Evolutionary conservation across 2,797 vertebrate species (phyloP).

Genomic region (Lacerta agilis): DNA sequence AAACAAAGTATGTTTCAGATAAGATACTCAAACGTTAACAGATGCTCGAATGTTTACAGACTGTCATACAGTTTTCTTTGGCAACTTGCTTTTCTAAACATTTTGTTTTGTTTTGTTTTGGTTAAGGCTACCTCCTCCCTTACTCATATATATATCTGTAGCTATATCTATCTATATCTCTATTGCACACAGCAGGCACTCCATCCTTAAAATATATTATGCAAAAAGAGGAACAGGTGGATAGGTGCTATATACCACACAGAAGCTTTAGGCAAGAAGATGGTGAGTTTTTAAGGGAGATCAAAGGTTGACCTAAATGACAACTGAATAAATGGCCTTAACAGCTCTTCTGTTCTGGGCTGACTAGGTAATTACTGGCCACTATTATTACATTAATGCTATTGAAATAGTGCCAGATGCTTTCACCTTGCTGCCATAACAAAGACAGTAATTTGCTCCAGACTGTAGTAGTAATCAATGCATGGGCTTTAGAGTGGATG

Average conservation of each 20-base stretch:
- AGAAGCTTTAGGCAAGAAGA: neutral
- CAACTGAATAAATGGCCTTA: neutral
- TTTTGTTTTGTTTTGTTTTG: neutral
- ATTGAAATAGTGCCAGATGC: conserved; percentile 17
- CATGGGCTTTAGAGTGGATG: neutral
- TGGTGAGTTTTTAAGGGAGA: conserved; percentile 6
- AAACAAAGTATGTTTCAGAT: neutral
- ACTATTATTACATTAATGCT: conserved; percentile 39
- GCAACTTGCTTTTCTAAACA: neutral
- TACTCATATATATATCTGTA: too few species aligned
- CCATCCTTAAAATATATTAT: neutral
- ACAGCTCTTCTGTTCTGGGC: neutral
- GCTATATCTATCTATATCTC: too few species aligned
- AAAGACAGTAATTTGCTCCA: conserved; percentile 19
- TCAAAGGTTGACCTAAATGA: neutral
- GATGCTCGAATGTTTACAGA: too few species aligned
- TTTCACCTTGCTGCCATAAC: neutral
- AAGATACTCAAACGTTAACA: neutral
- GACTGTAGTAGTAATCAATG: neutral
- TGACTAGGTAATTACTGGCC: neutral
- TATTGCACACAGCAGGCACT: too few species aligned
- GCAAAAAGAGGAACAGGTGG: neutral
- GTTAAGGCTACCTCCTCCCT: neutral
- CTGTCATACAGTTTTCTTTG: neutral
- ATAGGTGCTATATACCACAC: neutral